Percentiles rank a stretch among this genome's conserved stretches.
phyloP scores from a whole-genome alignment of 2,888 invertebrate genomes.

The Acrobasis suavella region DNA sequence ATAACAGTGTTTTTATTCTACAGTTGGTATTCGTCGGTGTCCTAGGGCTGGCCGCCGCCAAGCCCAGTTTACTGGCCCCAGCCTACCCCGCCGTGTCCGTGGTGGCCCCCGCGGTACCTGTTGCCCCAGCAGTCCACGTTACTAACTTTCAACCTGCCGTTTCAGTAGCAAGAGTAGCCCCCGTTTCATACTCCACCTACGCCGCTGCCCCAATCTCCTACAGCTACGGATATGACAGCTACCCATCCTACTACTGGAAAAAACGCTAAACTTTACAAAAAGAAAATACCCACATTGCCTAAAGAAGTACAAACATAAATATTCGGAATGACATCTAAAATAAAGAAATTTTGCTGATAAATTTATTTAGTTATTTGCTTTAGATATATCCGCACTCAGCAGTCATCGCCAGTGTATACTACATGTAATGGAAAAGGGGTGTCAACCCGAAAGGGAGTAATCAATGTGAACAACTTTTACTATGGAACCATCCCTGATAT shows the following conservation, averaged over 20 bases:
- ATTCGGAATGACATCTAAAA: not conserved
- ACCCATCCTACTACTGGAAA: not conserved
- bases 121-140: not conserved
- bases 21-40: conserved; percentile 12
- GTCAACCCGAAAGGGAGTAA: too few relatives aligned
- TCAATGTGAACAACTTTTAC: too few relatives aligned
- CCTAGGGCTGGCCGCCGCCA: conserved; percentile 20
- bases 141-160: not conserved
- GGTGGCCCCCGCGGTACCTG: conserved; percentile 19
- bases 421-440: too few relatives aligned
- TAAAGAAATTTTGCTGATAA: not conserved
- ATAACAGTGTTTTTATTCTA: not conserved
- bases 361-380: not conserved
- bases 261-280: not conserved
- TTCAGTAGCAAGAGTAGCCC: conserved; percentile 1
- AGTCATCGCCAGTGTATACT: too few relatives aligned
- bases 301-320: not conserved
- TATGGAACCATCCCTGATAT: too few relatives aligned
- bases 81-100: not conserved
- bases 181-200: conserved; percentile 17
- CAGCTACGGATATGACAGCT: conserved; percentile 9
- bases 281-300: not conserved
- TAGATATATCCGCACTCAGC: too few relatives aligned
- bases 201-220: conserved; percentile 1
- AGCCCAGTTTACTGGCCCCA: not conserved